These are phyloP conservation scores for Eriosoma lanigerum DNA, from an alignment of 1,140 invertebrate genomes.

Conservation along the genomic window DNA sequence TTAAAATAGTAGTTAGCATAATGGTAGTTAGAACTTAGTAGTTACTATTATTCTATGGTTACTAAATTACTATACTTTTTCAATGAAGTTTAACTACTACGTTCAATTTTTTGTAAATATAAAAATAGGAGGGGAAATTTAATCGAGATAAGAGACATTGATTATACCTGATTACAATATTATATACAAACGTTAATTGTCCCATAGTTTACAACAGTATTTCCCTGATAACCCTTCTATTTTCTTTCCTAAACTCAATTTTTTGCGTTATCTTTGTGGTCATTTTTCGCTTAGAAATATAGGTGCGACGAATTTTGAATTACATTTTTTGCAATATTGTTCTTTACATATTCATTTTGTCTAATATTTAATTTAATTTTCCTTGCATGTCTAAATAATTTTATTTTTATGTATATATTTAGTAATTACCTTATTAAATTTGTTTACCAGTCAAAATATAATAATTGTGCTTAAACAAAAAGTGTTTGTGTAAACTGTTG, in stretches of 20 bases:
- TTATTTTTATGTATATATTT: too few relatives aligned
- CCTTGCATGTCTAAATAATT: too few relatives aligned
- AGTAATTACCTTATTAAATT: too few relatives aligned
- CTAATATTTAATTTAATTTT: too few relatives aligned
- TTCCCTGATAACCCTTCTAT: slow-evolving; percentile 33
- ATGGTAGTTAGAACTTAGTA: too few relatives aligned
- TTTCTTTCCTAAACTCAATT: background rate
- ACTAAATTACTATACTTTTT: too few relatives aligned
- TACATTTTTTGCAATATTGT: slow-evolving; percentile 1
- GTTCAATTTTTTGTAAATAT: background rate
- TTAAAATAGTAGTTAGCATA: too few relatives aligned
- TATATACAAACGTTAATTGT: background rate
- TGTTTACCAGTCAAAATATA: background rate
- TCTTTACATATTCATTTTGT: background rate
- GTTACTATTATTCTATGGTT: too few relatives aligned
- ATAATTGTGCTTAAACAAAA: background rate
- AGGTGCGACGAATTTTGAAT: slow-evolving; percentile 20
- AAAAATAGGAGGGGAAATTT: background rate
- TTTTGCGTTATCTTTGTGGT: slow-evolving; percentile 28
- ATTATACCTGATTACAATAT: background rate
- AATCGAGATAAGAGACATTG: background rate
- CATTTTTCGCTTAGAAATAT: slow-evolving; percentile 9
- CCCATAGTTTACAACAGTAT: background rate
- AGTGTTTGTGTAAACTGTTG: background rate
- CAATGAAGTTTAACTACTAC: too few relatives aligned